Evolutionary conservation across 2,888 invertebrate species (phyloP).

Genomic region (Agrotis segetum): DNA sequence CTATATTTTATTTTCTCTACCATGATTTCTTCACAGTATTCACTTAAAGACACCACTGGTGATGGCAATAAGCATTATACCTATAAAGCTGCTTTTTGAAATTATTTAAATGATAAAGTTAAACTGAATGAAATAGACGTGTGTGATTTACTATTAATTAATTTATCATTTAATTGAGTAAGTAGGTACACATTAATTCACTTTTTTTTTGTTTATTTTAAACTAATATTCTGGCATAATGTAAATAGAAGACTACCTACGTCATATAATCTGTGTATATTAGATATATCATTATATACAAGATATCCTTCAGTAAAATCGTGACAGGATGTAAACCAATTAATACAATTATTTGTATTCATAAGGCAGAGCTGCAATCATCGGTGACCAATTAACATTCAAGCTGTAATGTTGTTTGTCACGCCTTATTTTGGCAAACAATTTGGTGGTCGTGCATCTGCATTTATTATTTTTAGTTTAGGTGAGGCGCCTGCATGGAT

Average conservation of each 20-base stretch:
- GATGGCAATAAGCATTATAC: background rate
- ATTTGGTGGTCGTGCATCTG: slow-evolving; percentile 40
- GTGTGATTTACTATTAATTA: no score
- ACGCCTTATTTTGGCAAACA: slow-evolving; percentile 51
- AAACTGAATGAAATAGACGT: no score
- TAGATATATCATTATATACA: background rate
- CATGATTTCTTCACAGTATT: background rate
- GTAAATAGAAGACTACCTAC: background rate
- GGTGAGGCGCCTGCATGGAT: slow-evolving; percentile 25
- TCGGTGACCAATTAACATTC: slow-evolving; percentile 54
- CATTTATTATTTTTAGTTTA: slow-evolving; percentile 37
- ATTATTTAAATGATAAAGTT: background rate
- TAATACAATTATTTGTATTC: slow-evolving; percentile 64
- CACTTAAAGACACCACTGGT: background rate
- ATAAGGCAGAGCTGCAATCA: slow-evolving; percentile 51
- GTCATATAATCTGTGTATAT: background rate
- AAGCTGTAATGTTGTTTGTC: slow-evolving; percentile 28
- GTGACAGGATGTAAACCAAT: slow-evolving; percentile 61
- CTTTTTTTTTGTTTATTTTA: no score
- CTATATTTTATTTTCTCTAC: no score
- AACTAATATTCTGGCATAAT: no score
- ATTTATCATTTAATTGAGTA: no score
- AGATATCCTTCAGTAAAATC: slow-evolving; percentile 27
- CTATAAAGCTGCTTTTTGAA: no score
- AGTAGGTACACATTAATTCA: no score